Evolutionary conservation across 2,797 vertebrate genomes (phyloP).

Genomic region (Sebastes umbrosus): DNA sequence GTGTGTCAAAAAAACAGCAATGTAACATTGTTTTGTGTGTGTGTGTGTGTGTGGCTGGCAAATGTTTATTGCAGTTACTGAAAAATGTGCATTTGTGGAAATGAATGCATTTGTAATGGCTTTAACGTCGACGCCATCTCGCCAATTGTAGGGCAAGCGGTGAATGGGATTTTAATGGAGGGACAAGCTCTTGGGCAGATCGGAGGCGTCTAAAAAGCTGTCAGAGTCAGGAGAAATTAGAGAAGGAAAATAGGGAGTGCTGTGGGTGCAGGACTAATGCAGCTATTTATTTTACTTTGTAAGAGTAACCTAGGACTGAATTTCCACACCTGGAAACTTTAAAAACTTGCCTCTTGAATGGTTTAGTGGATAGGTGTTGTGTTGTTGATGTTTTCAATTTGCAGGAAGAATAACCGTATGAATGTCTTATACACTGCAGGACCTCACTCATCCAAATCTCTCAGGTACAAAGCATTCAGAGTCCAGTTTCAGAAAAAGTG

Average conservation of each 20-base stretch:
- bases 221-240: conserved; percentile 28
- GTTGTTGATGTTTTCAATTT: conserved; percentile 29
- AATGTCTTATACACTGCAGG: conserved; percentile 18
- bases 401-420: conserved; percentile 13
- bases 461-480: conserved; percentile 17
- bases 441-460: conserved; percentile 51
- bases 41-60: not conserved
- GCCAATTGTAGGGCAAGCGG: conserved; percentile 33
- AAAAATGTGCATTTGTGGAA: conserved; percentile 50
- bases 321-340: conserved; percentile 38
- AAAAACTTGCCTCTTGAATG: conserved; percentile 20
- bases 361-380: conserved; percentile 1
- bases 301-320: conserved; percentile 24
- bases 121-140: conserved; percentile 32
- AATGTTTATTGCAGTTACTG: conserved; percentile 44
- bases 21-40: conserved; percentile 12
- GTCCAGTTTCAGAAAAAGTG: conserved; percentile 9
- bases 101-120: conserved; percentile 49
- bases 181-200: conserved; percentile 34
- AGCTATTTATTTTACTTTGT: conserved; percentile 2
- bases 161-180: conserved; percentile 56
- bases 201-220: conserved; percentile 12
- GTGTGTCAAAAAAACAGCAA: conserved; percentile 44
- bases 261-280: conserved; percentile 10
- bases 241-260: conserved; percentile 22